Evolutionary conservation across 2,113 vertebrate genomes (phyloP).

Genomic region (Clupea harengus): DNA sequence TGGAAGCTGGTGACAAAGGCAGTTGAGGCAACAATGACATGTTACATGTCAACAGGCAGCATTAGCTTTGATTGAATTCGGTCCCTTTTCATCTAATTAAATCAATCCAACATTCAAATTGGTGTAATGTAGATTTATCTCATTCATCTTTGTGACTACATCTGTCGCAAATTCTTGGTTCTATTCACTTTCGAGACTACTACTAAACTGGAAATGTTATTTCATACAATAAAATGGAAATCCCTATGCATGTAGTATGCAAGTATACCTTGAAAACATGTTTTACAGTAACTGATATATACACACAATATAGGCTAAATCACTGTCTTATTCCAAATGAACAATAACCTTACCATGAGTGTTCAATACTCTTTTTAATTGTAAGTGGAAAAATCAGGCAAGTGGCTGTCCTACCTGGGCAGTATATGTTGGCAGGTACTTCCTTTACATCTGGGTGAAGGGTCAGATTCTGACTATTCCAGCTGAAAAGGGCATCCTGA

Average conservation of each 20-base stretch:
- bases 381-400: neutral
- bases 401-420: constrained; percentile 67
- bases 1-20: neutral
- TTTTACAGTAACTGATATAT: neutral
- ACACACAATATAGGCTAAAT: neutral
- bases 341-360: neutral
- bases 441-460: constrained; percentile 62
- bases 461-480: constrained; percentile 64
- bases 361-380: neutral
- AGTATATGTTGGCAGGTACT: constrained; percentile 61
- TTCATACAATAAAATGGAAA: neutral
- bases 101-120: neutral
- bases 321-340: neutral
- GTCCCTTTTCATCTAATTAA: neutral
- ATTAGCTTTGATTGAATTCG: neutral
- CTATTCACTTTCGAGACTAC: neutral
- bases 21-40: neutral
- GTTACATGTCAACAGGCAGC: neutral
- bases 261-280: neutral
- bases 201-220: neutral
- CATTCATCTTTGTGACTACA: neutral
- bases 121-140: neutral
- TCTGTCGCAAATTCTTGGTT: neutral
- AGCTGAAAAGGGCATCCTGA: constrained; percentile 69
- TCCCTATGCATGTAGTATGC: neutral